Percentiles rank a stretch among this genome's conserved stretches.
phyloP scores from a whole-genome alignment of 2,113 vertebrate genomes.

The Pygoscelis adeliae region DNA sequence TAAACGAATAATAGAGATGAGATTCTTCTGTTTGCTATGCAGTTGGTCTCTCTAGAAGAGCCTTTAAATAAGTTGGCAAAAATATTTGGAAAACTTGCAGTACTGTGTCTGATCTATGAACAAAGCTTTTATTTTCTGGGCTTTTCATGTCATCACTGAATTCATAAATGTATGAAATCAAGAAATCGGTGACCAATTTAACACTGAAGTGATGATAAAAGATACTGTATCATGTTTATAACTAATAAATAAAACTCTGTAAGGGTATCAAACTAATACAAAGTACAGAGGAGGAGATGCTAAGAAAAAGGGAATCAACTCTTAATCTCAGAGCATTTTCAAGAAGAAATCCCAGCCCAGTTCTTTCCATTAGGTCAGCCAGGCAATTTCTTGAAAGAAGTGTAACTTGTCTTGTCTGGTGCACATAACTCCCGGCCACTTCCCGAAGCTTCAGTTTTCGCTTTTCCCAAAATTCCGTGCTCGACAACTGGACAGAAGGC shows the following conservation, averaged over 20 bases:
- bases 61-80: background rate
- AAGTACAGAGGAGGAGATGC: background rate
- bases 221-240: fast-evolving
- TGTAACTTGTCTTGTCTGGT: background rate
- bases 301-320: background rate
- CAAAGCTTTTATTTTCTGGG: background rate
- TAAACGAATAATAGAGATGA: background rate
- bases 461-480: background rate
- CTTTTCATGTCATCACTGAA: background rate
- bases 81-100: background rate
- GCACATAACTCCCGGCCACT: background rate
- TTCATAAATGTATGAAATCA: background rate
- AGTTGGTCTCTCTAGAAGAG: background rate
- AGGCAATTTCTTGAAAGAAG: background rate
- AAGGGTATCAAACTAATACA: background rate
- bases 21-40: background rate
- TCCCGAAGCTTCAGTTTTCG: background rate
- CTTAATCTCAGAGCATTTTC: background rate
- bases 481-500: conserved; percentile 54
- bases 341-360: background rate
- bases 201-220: background rate
- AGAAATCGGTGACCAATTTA: background rate
- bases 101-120: background rate
- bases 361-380: background rate
- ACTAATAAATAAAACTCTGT: background rate